phyloP scores from a whole-genome alignment of 1,140 invertebrate genomes.

The Drosophila pseudoananassae region DNA sequence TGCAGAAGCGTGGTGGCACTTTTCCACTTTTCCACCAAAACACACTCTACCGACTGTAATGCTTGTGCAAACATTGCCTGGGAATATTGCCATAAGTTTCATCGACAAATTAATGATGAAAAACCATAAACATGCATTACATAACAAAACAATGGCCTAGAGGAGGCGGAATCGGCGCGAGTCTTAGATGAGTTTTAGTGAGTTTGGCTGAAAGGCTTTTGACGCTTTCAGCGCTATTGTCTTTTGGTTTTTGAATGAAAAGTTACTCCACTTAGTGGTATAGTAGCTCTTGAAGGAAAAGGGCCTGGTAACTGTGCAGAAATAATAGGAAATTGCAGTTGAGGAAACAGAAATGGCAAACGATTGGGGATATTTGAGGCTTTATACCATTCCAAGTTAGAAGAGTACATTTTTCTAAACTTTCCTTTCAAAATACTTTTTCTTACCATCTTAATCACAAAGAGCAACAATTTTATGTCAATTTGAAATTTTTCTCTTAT shows the following conservation, averaged over 20 bases:
- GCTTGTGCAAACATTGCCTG: conserved; percentile 74
- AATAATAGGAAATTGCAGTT: conserved; percentile 1
- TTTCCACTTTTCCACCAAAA: conserved; percentile 27
- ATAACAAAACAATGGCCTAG: conserved; percentile 70
- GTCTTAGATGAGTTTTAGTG: conserved; percentile 16
- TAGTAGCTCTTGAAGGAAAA: conserved; percentile 8
- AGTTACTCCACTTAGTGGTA: conserved; percentile 29
- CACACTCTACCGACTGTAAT: conserved; percentile 32
- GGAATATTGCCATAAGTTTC: conserved; percentile 80
- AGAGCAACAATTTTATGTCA: conserved; percentile 12
- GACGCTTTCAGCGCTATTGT: conserved; percentile 34
- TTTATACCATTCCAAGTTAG: background rate
- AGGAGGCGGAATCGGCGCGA: conserved; percentile 33
- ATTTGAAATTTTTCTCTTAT: conserved; percentile 8
- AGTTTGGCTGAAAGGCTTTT: background rate
- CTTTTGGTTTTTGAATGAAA: conserved; percentile 53
- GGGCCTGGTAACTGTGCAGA: background rate
- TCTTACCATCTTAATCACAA: background rate
- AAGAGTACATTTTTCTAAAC: background rate
- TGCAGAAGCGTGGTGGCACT: conserved; percentile 8
- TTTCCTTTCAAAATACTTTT: background rate
- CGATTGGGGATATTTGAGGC: background rate
- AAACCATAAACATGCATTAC: conserved; percentile 80
- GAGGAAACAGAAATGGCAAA: background rate
- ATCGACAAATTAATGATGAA: conserved; percentile 81